Percentiles rank a stretch among this genome's conserved stretches.
These are phyloP conservation scores for Hydractinia symbiolongicarpus DNA, from an alignment of 30 jellyfish, hydroid and myxozoan species.

Conservation along the genomic window DNA sequence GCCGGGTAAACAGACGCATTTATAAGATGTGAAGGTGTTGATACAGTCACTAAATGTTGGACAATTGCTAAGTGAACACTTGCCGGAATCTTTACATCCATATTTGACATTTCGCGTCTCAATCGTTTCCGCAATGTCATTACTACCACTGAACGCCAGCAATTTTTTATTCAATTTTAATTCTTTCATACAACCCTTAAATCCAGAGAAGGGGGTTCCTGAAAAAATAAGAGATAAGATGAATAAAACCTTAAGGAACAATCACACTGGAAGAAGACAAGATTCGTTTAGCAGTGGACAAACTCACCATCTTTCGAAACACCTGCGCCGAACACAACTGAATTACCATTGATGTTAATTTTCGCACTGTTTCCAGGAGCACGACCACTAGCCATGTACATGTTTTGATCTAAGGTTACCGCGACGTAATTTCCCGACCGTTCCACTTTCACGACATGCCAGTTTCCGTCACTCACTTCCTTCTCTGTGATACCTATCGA, in stretches of 20 bases:
- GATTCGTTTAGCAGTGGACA: too few species aligned
- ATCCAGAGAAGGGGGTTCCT: constrained; percentile 52
- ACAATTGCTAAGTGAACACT: constrained; percentile 63
- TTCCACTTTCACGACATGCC: constrained; percentile 73
- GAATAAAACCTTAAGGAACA: too few species aligned
- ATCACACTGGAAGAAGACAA: too few species aligned
- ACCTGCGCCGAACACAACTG: constrained; percentile 83
- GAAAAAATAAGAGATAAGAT: background rate
- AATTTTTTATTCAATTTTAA: constrained; percentile 59
- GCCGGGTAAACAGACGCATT: constrained; percentile 91
- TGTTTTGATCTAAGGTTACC: constrained; percentile 66
- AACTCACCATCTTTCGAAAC: constrained; percentile 35
- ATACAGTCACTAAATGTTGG: constrained; percentile 86
- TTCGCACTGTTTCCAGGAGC: constrained; percentile 90
- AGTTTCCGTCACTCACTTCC: constrained; percentile 82
- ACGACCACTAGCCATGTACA: constrained; percentile 40
- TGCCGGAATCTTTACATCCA: constrained; percentile 87
- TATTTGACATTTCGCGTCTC: constrained; percentile 53
- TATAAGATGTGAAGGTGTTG: constrained; percentile 75
- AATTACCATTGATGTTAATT: constrained; percentile 58
- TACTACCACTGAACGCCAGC: constrained; percentile 84
- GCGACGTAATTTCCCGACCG: constrained; percentile 73
- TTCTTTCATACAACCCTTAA: constrained; percentile 80
- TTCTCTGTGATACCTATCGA: constrained; percentile 43
- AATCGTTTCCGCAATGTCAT: constrained; percentile 46